Evolutionary conservation across 1,140 invertebrate genomes (phyloP).

Genomic region (Brachystomella parvula): DNA sequence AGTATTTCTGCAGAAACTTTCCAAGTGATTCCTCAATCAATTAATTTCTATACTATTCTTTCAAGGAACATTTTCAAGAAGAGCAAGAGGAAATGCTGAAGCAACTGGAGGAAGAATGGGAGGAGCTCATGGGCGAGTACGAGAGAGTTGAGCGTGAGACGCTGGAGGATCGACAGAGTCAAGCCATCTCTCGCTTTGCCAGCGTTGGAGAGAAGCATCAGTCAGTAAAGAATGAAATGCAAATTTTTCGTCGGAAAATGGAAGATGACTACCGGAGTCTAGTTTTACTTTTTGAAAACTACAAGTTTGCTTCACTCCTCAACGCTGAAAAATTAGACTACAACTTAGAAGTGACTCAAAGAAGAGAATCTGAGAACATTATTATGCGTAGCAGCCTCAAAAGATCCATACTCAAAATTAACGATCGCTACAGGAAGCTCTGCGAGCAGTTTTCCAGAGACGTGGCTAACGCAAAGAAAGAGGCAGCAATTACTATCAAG

Average conservation of each 20-base stretch:
- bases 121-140: constrained; percentile 25
- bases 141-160: constrained; percentile 23
- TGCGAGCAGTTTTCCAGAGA: neutral
- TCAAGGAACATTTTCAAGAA: constrained; percentile 22
- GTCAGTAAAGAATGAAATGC: constrained; percentile 21
- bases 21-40: neutral
- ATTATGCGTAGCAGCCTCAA: constrained; percentile 33
- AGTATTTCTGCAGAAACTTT: constrained; percentile 6
- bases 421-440: constrained; percentile 27
- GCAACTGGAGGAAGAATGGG: constrained; percentile 32
- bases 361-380: constrained; percentile 28
- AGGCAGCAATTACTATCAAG: constrained; percentile 18
- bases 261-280: constrained; percentile 32
- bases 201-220: constrained; percentile 21
- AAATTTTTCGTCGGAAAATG: constrained; percentile 19
- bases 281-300: constrained; percentile 27
- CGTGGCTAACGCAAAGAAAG: constrained; percentile 15
- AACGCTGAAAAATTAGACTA: constrained; percentile 37
- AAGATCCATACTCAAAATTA: constrained; percentile 26
- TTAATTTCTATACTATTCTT: constrained; percentile 6
- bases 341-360: constrained; percentile 29
- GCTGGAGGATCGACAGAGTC: constrained; percentile 23
- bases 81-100: constrained; percentile 29
- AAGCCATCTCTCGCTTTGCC: constrained; percentile 28
- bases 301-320: constrained; percentile 28